phyloP scores from a whole-genome alignment of 1,140 invertebrate species.

The Globodera ellingtonae region DNA sequence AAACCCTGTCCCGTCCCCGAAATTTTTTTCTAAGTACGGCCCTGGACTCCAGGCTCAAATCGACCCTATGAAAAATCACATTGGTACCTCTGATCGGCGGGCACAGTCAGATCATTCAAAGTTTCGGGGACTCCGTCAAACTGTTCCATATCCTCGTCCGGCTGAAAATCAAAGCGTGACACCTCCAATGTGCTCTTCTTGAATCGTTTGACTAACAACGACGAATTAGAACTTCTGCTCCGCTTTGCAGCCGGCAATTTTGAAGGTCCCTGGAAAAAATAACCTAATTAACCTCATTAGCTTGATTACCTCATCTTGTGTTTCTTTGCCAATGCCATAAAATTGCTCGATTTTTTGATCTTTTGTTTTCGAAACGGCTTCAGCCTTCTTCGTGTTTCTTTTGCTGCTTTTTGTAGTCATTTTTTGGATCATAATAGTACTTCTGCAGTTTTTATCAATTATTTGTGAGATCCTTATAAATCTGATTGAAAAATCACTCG shows the following conservation, averaged over 20 bases:
- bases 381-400: not conserved
- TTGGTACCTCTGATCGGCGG: no score
- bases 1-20: no score
- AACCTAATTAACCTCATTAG: not conserved
- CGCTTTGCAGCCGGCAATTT: not conserved
- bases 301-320: not conserved
- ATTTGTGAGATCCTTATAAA: no score
- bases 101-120: not conserved
- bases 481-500: no score
- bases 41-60: no score
- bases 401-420: not conserved
- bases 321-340: not conserved
- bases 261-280: not conserved
- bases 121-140: not conserved
- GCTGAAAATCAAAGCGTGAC: not conserved
- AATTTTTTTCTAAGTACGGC: no score
- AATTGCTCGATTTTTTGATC: not conserved
- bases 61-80: no score
- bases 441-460: no score
- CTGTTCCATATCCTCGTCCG: not conserved
- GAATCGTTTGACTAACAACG: not conserved
- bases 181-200: not conserved
- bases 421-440: not conserved
- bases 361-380: not conserved
- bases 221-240: not conserved